Percentiles rank a stretch among this genome's conserved stretches.
Conservation (phyloP, 2,888 invertebrate genomes). For the Zygogramma bicolorata region DNA sequence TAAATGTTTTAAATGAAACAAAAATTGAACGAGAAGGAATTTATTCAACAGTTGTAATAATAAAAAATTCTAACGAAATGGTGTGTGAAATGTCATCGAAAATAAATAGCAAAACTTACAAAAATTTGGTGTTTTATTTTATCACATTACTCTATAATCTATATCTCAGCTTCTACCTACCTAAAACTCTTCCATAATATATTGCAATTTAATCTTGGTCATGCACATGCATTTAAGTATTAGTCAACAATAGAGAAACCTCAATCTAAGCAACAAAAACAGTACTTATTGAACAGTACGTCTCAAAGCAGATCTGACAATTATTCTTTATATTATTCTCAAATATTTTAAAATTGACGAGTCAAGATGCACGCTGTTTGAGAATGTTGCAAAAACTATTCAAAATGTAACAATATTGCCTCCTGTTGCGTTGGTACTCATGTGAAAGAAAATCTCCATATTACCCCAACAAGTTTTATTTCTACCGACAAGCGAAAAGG, state of each 20-base stretch:
- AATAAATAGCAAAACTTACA: conserved; percentile 43
- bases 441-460: too few relatives aligned
- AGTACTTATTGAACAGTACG: neutral
- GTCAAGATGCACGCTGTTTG: neutral
- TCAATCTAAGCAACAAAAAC: neutral
- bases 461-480: too few relatives aligned
- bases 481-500: too few relatives aligned
- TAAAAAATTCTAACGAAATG: conserved; percentile 37
- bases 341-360: neutral
- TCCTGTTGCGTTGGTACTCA: too few relatives aligned
- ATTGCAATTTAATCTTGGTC: neutral
- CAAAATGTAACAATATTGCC: too few relatives aligned
- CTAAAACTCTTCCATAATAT: neutral
- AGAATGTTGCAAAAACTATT: neutral
- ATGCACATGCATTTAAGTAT: conserved; percentile 5
- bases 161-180: conserved; percentile 22
- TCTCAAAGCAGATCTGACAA: neutral
- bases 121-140: conserved; percentile 54
- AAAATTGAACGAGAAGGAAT: conserved; percentile 28
- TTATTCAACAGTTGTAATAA: conserved; percentile 48
- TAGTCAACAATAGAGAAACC: neutral
- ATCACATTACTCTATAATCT: conserved; percentile 47
- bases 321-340: neutral
- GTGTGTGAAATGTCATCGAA: conserved; percentile 48
- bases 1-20: too few relatives aligned